Base-by-base conservation (phyloP, 2,797 vertebrate species). In the Chiroxiphia lanceolata region DNA sequence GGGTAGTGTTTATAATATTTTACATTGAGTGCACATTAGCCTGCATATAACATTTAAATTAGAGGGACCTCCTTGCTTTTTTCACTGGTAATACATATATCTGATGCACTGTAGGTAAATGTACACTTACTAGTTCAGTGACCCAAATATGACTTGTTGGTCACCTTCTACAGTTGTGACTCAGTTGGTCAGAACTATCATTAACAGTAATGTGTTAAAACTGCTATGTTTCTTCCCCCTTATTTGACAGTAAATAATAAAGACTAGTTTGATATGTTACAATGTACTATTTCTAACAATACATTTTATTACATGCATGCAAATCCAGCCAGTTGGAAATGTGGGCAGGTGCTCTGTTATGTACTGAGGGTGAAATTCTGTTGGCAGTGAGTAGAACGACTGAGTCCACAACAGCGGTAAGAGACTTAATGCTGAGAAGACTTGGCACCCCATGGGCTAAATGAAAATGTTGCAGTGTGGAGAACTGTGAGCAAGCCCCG, bases 1-100 rank as follows among this genome's bases (percentile, higher is more conserved):
- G 87, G 97, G 89, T 86, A 92, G 64, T 72, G 75, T 96, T 97
- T 74, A 82, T 95, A 89, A 90, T 83, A 31, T 96, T 98, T 97
- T 97, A 96, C 88, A 87, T 93, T 94, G 96, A 97, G 75, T 96
- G 74, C 96, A 96, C 89, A 89, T 92, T 97, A 98, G 94, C 79
- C 96, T 98, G 93, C 95, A 80, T 96, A 77, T 92, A 96, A 94
- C 79, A 90, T 92, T 94, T 92, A 94, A 94, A 91, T 94, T 97
- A 95, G 87, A 81, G 40, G 47, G 87, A 96, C 76, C 88, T 97
- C 94, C 25, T 93, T 91, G 75, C 7, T 91, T 93, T 92, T 88
- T 81, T 33, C 87, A 86, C 84, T 97, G 69, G 29, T 96, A 81
- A 90, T 82, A 33, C 71, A 64, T 92, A 56, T 65, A 93, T 96